These are phyloP conservation scores for Galaxias olidus DNA, from an alignment of 2,797 vertebrate species.

Conservation along the genomic window DNA sequence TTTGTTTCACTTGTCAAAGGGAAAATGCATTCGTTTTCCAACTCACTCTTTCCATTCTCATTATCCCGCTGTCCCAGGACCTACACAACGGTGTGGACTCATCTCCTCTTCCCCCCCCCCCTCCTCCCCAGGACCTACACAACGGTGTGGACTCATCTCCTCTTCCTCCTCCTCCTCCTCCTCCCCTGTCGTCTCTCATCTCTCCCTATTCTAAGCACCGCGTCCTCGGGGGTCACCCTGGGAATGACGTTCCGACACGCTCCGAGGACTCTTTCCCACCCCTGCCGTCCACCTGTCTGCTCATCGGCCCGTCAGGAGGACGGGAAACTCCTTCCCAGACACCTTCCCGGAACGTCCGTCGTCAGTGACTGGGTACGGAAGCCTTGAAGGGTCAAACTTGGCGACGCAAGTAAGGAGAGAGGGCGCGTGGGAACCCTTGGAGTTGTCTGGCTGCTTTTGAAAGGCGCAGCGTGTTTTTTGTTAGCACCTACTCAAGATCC, in stretches of 20 bases:
- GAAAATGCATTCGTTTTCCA: no score
- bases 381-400: background rate
- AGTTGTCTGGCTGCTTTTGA: no score
- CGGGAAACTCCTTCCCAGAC: background rate
- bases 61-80: slow-evolving; percentile 31
- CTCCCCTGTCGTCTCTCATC: slow-evolving; percentile 46
- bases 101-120: slow-evolving; percentile 11
- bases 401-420: background rate
- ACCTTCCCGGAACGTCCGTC: background rate
- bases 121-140: slow-evolving; percentile 6
- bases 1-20: no score
- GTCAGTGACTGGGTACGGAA: background rate
- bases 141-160: slow-evolving; percentile 47
- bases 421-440: background rate
- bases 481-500: no score
- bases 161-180: background rate
- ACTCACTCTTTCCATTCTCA: no score
- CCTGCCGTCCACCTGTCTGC: background rate
- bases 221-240: background rate
- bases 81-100: slow-evolving; percentile 45
- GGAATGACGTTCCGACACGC: background rate
- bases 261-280: background rate
- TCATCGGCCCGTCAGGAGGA: slow-evolving; percentile 5
- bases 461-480: no score
- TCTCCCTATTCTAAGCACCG: background rate